Base-by-base conservation (phyloP, 53 echinoderm and acorn worm species). In the Mesocentrotus franciscanus region DNA sequence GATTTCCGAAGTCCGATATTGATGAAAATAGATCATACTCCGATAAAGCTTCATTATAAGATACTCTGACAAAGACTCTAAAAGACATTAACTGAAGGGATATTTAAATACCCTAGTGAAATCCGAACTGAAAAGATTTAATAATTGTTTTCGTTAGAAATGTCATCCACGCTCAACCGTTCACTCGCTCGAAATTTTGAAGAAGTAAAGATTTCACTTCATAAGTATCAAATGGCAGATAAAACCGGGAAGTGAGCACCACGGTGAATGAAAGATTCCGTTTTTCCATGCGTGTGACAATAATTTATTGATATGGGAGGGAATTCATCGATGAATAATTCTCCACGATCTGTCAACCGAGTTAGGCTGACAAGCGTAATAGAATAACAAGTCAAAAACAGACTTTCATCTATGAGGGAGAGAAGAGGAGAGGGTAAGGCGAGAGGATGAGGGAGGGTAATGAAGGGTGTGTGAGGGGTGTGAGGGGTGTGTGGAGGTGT, bases 281-380 rank as follows among this genome's bases (percentile, higher is more conserved):
- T 33, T 12, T 33, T 33, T 4, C 30, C 27, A 33, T 33, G 29
- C 33, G 32, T 76, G 11, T 13, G 76, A 30, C 27, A 33, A 81
- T 81, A 81, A 81, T 42, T 81, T 81, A 42, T 81, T 81, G 18
- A 22, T 81, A 81, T 39, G 42, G 36, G 81, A 81, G 15, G 49
- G 10, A 42, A 42, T 81, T 81, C 81, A 81, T 81, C 81, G 36
- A 81, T 42, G 81, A 81, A 81, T 81, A 81, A 81, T 81, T 42
- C 81, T 81, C 20, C 22, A 81, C 81, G 81, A 81, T 81, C 81
- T 81, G 81, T 81, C 81, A 81, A 81, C 81, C 81, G 42, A 81
- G 42, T 42, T 81, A 81, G 9, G 81, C 29, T 81, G 81, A 81
- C 81, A 81, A 33, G 81, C 81, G 81, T 81, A 81, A 81, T 81